phyloP scores from a whole-genome alignment of 1,140 invertebrate species.

The Trinorchestia longiramus region DNA sequence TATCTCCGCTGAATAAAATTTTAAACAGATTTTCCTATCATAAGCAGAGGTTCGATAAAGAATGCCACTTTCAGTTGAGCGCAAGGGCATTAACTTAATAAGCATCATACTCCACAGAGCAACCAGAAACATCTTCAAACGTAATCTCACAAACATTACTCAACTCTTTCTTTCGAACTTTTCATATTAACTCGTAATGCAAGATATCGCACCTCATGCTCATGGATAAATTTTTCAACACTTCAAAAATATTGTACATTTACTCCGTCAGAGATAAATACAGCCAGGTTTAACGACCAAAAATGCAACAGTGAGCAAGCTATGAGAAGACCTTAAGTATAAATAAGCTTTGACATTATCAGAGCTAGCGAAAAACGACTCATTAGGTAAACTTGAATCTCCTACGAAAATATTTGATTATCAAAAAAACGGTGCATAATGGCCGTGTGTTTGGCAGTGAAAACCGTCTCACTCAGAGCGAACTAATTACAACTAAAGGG shows the following conservation, averaged over 20 bases:
- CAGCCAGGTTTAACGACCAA: not conserved
- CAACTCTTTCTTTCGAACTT: not conserved
- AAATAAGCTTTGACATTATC: not conserved
- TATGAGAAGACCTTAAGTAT: not conserved
- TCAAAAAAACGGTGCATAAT: not conserved
- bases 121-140: not conserved
- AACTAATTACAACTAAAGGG: not conserved
- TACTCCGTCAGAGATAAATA: not conserved
- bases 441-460: not conserved
- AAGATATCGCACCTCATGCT: too few relatives aligned
- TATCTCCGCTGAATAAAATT: not conserved
- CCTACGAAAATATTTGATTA: not conserved
- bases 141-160: not conserved
- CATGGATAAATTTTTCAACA: too few relatives aligned
- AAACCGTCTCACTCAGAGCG: not conserved
- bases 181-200: not conserved
- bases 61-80: not conserved
- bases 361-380: not conserved
- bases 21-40: not conserved
- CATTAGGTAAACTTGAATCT: too few relatives aligned
- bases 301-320: not conserved
- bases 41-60: not conserved
- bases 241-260: too few relatives aligned
- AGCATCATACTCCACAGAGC: not conserved
- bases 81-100: not conserved